Percentiles rank a stretch among this genome's conserved stretches.
These are phyloP conservation scores for Eupithecia abbreviata DNA, from an alignment of 2,888 invertebrate species.

Conservation along the genomic window DNA sequence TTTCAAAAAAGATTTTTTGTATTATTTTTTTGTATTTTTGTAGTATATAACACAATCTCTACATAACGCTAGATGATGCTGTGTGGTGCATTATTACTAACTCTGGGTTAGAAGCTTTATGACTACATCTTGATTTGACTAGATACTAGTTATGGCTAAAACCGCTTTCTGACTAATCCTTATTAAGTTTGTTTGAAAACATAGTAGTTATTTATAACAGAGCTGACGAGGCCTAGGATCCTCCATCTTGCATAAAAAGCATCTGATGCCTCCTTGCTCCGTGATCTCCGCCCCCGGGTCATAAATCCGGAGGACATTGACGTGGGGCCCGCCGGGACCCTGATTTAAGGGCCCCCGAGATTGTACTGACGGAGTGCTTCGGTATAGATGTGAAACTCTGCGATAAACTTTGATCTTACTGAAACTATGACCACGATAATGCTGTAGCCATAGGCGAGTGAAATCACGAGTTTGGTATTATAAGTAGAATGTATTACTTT, in stretches of 20 bases:
- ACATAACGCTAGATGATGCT: too few species aligned
- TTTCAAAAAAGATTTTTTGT: too few species aligned
- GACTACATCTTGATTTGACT: too few species aligned
- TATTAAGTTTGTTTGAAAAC: too few species aligned
- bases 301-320: conserved; percentile 7
- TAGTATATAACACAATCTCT: too few species aligned
- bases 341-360: conserved; percentile 5
- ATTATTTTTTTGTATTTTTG: too few species aligned
- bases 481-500: not conserved
- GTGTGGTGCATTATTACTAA: too few species aligned
- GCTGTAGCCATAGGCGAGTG: too few species aligned
- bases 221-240: not conserved
- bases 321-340: conserved; percentile 4
- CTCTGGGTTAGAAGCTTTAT: too few species aligned
- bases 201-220: too few species aligned
- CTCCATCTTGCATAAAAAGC: not conserved
- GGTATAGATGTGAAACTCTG: not conserved
- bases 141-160: too few species aligned
- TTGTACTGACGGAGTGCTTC: not conserved
- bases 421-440: not conserved
- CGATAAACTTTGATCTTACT: not conserved
- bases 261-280: not conserved
- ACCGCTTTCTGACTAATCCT: too few species aligned
- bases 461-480: not conserved
- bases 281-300: not conserved